Evolutionary conservation across 1,140 invertebrate species (phyloP).

Genomic region (Drosophila arizonae): DNA sequence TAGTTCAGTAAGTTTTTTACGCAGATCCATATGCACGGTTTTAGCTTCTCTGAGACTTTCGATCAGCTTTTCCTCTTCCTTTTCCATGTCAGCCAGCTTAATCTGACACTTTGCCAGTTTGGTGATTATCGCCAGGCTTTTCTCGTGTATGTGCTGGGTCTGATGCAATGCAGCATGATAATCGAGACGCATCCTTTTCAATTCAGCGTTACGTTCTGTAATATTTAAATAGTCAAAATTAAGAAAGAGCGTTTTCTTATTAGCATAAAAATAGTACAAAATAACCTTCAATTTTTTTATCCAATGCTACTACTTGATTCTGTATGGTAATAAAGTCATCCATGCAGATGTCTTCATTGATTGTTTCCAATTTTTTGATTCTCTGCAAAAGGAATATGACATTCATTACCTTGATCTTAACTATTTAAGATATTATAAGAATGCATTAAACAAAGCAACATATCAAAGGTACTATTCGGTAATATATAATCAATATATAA

Average conservation of each 20-base stretch:
- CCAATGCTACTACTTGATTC: conserved; percentile 48
- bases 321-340: conserved; percentile 58
- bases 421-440: too few relatives aligned
- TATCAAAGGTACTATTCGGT: too few relatives aligned
- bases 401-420: too few relatives aligned
- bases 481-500: too few relatives aligned
- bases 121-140: conserved; percentile 21
- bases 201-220: conserved; percentile 58
- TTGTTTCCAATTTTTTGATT: conserved; percentile 47
- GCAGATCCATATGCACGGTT: too few relatives aligned
- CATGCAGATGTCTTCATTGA: conserved; percentile 54
- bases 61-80: too few relatives aligned
- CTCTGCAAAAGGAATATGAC: conserved; percentile 17
- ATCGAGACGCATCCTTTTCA: conserved; percentile 39
- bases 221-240: too few relatives aligned
- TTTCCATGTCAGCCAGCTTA: background rate
- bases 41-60: too few relatives aligned
- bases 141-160: conserved; percentile 60
- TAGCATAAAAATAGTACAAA: too few relatives aligned
- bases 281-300: conserved; percentile 73
- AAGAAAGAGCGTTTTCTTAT: too few relatives aligned
- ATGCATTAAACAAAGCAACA: too few relatives aligned
- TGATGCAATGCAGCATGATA: conserved; percentile 55
- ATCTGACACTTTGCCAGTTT: background rate
- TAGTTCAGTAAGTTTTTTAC: too few relatives aligned